These are phyloP conservation scores for Xiphorhynchus elegans DNA, from an alignment of 2,113 vertebrate genomes.

Conservation along the genomic window DNA sequence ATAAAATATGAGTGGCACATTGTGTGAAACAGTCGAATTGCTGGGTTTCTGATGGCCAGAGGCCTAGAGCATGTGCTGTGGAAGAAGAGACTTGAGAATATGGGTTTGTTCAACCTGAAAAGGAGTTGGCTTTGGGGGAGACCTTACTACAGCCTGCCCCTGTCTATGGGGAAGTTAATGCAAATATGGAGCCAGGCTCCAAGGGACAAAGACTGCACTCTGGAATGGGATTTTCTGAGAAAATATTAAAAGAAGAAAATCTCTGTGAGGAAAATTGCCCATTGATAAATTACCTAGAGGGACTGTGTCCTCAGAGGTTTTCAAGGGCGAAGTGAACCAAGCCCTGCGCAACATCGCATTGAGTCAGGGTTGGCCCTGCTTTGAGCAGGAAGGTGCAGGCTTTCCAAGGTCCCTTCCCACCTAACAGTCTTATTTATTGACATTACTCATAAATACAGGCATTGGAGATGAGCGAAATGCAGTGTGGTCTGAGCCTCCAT, in stretches of 20 bases:
- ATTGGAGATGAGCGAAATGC: neutral
- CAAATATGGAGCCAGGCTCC: neutral
- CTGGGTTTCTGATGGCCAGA: neutral
- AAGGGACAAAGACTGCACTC: neutral
- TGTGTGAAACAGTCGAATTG: neutral
- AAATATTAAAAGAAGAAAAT: neutral
- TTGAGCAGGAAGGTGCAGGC: neutral
- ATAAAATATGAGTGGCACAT: neutral
- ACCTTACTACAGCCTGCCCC: neutral
- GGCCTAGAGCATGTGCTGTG: fast-evolving
- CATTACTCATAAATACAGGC: neutral
- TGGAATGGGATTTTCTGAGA: neutral
- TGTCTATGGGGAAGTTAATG: neutral
- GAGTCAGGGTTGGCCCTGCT: neutral
- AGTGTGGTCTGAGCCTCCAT: neutral
- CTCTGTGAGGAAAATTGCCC: neutral
- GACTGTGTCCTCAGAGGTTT: neutral
- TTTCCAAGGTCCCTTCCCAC: neutral
- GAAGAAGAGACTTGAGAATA: neutral
- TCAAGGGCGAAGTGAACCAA: neutral
- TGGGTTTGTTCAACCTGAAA: neutral
- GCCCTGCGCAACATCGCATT: fast-evolving
- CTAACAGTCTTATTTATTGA: neutral
- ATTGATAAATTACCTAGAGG: neutral
- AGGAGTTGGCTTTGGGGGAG: neutral